Evolutionary conservation across 2,888 invertebrate genomes (phyloP).

Genomic region (Drosophila meridionalis): DNA sequence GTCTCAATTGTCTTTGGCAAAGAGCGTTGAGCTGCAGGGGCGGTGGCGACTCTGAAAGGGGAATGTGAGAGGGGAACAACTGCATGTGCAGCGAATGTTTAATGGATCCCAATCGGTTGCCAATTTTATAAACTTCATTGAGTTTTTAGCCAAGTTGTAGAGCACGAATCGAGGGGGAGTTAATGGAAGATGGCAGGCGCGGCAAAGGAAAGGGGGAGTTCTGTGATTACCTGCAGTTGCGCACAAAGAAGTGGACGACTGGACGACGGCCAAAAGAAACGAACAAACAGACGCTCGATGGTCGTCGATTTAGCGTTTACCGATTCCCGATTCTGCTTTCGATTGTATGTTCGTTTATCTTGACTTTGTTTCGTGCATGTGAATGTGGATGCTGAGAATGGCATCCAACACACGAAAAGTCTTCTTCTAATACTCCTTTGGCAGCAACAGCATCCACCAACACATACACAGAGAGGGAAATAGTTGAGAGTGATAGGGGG

Average conservation of each 20-base stretch:
- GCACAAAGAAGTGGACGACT: slow-evolving; percentile 60
- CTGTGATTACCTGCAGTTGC: slow-evolving; percentile 72
- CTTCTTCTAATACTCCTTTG: slow-evolving; percentile 53
- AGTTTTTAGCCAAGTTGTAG: slow-evolving; percentile 43
- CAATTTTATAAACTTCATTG: slow-evolving; percentile 51
- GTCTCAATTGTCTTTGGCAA: slow-evolving; percentile 53
- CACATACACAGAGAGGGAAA: slow-evolving; percentile 17
- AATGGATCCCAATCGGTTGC: slow-evolving; percentile 29
- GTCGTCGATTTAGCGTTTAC: slow-evolving; percentile 42
- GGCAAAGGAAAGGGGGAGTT: background rate
- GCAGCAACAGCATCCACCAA: slow-evolving; percentile 58
- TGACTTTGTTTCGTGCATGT: slow-evolving; percentile 32
- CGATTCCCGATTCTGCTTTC: slow-evolving; percentile 20
- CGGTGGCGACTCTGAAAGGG: slow-evolving; percentile 4
- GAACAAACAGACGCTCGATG: slow-evolving; percentile 38
- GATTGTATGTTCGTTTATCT: slow-evolving; percentile 38
- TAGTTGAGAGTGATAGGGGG: background rate
- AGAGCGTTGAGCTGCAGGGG: slow-evolving; percentile 23
- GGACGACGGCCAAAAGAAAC: slow-evolving; percentile 37
- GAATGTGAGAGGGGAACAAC: background rate
- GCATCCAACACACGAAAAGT: slow-evolving; percentile 40
- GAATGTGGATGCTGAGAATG: slow-evolving; percentile 62
- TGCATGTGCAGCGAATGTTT: slow-evolving; percentile 60
- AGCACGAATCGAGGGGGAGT: slow-evolving; percentile 6
- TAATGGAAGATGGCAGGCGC: background rate